These are phyloP conservation scores for Andrena hattorfiana DNA, from an alignment of 2,888 invertebrate genomes.

Conservation along the genomic window DNA sequence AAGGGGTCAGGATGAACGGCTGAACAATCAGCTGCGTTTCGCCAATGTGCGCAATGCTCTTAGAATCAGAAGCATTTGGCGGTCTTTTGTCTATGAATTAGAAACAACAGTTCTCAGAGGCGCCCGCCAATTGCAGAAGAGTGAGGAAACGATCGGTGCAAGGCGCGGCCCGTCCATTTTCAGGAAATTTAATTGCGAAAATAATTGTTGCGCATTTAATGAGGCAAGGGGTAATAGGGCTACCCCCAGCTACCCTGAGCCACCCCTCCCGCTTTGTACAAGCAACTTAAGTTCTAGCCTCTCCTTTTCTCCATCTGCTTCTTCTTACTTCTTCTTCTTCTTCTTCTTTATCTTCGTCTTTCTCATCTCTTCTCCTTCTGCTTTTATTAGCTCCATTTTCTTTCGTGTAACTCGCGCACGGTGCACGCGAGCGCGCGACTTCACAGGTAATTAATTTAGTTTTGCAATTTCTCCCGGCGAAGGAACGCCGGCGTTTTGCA, in stretches of 20 bases:
- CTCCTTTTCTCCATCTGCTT: conserved; percentile 40
- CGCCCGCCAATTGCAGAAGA: conserved; percentile 25
- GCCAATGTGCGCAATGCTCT: neutral
- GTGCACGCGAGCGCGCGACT: conserved; percentile 63
- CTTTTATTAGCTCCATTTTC: conserved; percentile 70
- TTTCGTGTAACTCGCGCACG: conserved; percentile 61
- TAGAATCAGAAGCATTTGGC: conserved; percentile 11
- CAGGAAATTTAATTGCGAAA: conserved; percentile 36
- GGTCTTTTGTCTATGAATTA: conserved; percentile 9
- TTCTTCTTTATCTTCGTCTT: conserved; percentile 28
- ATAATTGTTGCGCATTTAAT: conserved; percentile 52
- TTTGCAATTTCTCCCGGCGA: conserved; percentile 78
- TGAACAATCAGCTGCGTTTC: conserved; percentile 12
- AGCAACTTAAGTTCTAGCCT: conserved; percentile 63
- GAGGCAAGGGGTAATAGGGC: conserved; percentile 19
- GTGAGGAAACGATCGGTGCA: conserved; percentile 26
- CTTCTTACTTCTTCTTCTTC: conserved; percentile 19
- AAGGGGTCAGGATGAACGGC: neutral
- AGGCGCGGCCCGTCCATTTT: conserved; percentile 12
- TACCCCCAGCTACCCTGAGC: conserved; percentile 25
- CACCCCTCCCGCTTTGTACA: conserved; percentile 57
- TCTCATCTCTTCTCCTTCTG: conserved; percentile 39
- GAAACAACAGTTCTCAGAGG: conserved; percentile 5
- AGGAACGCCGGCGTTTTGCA: conserved; percentile 70
- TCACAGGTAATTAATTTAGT: conserved; percentile 82